A percentile compares a stretch with the other conserved stretches of the same genome.
Conservation (phyloP, 2,113 vertebrate species). For the Nestor notabilis region DNA sequence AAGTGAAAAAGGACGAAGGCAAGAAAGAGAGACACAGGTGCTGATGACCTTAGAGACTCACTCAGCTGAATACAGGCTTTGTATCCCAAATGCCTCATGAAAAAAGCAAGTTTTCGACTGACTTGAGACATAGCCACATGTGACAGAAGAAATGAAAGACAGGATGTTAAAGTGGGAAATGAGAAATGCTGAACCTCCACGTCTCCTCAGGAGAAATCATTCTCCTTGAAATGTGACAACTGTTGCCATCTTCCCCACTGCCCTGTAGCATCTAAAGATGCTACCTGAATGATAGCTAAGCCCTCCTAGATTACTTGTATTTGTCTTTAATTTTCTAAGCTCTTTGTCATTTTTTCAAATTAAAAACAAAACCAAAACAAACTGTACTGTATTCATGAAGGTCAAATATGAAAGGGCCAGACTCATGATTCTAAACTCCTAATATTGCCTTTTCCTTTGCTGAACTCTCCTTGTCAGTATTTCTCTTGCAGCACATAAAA, state of each 20-base stretch:
- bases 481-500: not conserved
- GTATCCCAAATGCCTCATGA: not conserved
- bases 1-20: not conserved
- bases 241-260: not conserved
- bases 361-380: not conserved
- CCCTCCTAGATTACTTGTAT: not conserved
- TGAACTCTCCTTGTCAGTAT: not conserved
- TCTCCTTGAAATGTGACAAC: not conserved
- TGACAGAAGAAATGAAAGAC: not conserved
- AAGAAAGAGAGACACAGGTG: not conserved
- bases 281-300: not conserved
- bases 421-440: not conserved
- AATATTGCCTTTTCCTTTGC: not conserved
- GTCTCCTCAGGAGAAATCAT: not conserved
- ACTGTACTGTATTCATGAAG: not conserved
- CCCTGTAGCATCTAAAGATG: not conserved
- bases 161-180: not conserved
- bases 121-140: not conserved
- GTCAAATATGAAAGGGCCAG: not conserved
- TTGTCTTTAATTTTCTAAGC: slow-evolving; percentile 17
- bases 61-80: not conserved
- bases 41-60: not conserved
- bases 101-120: not conserved
- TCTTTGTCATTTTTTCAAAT: not conserved
- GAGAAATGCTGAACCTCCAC: not conserved